Conservation (phyloP, 2,888 invertebrate species). For the Erebia epiphron region DNA sequence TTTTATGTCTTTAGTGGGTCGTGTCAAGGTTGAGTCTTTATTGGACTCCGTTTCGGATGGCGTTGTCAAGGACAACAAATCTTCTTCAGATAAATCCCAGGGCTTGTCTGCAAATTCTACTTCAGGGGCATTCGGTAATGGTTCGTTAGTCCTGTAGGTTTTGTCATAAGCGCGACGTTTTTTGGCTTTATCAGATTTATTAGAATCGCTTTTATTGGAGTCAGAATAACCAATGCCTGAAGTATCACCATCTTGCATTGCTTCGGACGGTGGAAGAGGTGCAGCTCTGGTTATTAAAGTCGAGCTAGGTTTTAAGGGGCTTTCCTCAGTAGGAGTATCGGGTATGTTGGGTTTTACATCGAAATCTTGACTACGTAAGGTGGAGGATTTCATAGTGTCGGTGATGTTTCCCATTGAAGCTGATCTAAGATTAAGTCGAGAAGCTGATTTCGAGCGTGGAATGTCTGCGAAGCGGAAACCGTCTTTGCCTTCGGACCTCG, state of each 20-base stretch:
- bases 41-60: conserved; percentile 84
- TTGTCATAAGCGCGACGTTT: conserved; percentile 90
- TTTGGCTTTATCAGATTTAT: conserved; percentile 82
- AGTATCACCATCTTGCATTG: conserved; percentile 70
- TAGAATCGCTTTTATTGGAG: conserved; percentile 76
- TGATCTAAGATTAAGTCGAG: conserved; percentile 81
- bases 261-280: conserved; percentile 57
- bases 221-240: conserved; percentile 80
- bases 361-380: conserved; percentile 65
- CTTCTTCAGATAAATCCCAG: conserved; percentile 89
- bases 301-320: conserved; percentile 52
- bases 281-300: conserved; percentile 57
- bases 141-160: conserved; percentile 93
- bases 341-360: conserved; percentile 64
- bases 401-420: conserved; percentile 80
- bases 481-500: conserved; percentile 81
- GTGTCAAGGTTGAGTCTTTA: conserved; percentile 78
- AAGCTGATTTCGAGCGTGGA: conserved; percentile 84
- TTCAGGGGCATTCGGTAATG: conserved; percentile 87
- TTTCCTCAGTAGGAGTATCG: conserved; percentile 68
- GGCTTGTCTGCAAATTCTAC: conserved; percentile 91
- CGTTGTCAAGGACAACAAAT: conserved; percentile 79
- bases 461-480: conserved; percentile 81
- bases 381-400: conserved; percentile 75
- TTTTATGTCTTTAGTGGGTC: conserved; percentile 85